Percentiles rank a stretch among this genome's conserved stretches.
Evolutionary conservation across 2,113 vertebrate genomes (phyloP).

Genomic region (Chaetura pelagica): DNA sequence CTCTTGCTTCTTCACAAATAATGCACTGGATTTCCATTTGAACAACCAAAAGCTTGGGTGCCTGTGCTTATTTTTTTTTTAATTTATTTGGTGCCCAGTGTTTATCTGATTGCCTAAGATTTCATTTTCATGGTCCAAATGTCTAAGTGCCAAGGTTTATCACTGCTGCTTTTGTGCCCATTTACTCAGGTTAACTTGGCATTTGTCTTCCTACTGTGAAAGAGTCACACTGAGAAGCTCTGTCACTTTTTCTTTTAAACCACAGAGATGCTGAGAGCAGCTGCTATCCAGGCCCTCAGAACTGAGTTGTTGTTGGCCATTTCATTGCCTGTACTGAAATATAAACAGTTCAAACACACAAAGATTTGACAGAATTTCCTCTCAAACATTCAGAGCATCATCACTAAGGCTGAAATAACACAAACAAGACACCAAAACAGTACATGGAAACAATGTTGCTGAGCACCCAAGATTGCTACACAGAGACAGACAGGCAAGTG

Average conservation of each 20-base stretch:
- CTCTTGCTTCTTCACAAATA: neutral
- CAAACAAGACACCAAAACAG: neutral
- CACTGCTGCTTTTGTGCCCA: conserved; percentile 46
- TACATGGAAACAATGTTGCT: neutral
- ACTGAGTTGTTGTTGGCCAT: neutral
- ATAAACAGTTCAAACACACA: neutral
- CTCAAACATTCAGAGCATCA: neutral
- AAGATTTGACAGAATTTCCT: neutral
- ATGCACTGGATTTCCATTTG: conserved; percentile 2
- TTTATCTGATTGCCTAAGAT: conserved; percentile 38
- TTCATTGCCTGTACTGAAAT: neutral
- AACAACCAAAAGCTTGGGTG: conserved; percentile 10
- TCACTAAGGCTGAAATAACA: neutral
- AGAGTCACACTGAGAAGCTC: neutral
- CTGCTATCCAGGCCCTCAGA: neutral
- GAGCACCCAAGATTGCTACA: neutral
- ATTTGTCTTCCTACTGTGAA: neutral
- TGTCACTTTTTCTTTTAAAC: conserved; percentile 32
- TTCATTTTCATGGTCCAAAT: conserved; percentile 7
- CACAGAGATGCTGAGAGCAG: neutral
- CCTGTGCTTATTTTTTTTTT: neutral
- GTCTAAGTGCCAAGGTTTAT: conserved; percentile 43
- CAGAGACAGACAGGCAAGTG: neutral
- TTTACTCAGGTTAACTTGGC: conserved; percentile 56
- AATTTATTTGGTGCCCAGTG: neutral